These are phyloP conservation scores for Epistrophella euchroma DNA, from an alignment of 2,888 invertebrate genomes.

Conservation along the genomic window DNA sequence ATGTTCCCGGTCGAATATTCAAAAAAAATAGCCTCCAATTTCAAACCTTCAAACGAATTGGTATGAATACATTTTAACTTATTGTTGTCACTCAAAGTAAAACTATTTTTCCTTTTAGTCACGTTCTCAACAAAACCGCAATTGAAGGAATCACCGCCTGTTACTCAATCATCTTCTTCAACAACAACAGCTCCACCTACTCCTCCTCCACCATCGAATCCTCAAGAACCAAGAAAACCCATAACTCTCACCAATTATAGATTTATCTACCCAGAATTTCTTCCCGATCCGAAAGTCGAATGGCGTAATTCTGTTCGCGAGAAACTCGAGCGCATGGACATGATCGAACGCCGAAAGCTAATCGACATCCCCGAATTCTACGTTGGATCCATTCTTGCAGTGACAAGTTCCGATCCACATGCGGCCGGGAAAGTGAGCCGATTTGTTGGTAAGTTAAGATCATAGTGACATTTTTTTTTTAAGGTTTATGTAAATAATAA, in stretches of 20 bases:
- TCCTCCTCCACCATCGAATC: slow-evolving; percentile 3
- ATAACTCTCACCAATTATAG: slow-evolving; percentile 86
- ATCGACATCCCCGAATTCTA: slow-evolving; percentile 99
- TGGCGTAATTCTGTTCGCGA: slow-evolving; percentile 93
- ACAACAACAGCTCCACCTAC: background rate
- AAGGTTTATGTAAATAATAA: background rate
- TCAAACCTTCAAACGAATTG: slow-evolving; percentile 65
- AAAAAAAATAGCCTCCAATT: slow-evolving; percentile 53
- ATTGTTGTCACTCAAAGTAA: background rate
- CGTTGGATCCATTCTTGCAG: slow-evolving; percentile 96
- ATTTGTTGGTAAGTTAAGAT: slow-evolving; percentile 83
- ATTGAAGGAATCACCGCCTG: slow-evolving; percentile 56
- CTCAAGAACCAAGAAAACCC: slow-evolving; percentile 77
- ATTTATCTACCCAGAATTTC: slow-evolving; percentile 94
- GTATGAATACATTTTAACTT: slow-evolving; percentile 35
- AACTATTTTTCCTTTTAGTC: slow-evolving; percentile 44
- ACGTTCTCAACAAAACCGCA: slow-evolving; percentile 74
- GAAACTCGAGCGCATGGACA: slow-evolving; percentile 95
- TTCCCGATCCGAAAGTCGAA: slow-evolving; percentile 92
- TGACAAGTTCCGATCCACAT: slow-evolving; percentile 93
- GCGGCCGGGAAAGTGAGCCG: slow-evolving; percentile 92
- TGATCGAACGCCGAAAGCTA: slow-evolving; percentile 90
- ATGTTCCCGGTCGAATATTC: slow-evolving; percentile 66
- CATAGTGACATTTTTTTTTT: background rate
- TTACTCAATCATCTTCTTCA: slow-evolving; percentile 64